Conservation (phyloP, 2,888 invertebrate genomes). For the Idaea biselata region DNA sequence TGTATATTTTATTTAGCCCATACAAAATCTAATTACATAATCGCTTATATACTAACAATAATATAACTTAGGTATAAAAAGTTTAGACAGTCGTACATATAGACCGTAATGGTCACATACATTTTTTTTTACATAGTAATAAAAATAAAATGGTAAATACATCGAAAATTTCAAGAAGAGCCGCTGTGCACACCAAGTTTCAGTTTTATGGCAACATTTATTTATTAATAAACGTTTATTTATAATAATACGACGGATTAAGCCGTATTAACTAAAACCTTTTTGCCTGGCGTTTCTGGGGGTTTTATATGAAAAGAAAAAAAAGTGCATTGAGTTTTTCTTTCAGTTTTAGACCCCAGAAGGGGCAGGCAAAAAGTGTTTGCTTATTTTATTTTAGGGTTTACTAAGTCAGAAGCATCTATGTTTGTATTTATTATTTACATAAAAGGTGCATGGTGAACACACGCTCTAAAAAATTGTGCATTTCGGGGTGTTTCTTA, state of each 20-base stretch:
- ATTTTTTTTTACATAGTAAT: conserved; percentile 29
- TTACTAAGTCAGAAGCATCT: not conserved
- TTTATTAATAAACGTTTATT: not conserved
- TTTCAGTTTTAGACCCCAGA: too few species aligned
- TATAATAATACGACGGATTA: not conserved
- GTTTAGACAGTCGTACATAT: conserved; percentile 57
- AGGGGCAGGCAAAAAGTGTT: not conserved
- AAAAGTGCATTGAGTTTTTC: not conserved
- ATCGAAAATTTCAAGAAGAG: conserved; percentile 52
- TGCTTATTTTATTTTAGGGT: not conserved
- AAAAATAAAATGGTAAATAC: conserved; percentile 56
- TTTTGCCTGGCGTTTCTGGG: not conserved
- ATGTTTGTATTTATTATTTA: not conserved
- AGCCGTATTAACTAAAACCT: not conserved
- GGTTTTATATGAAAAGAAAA: not conserved
- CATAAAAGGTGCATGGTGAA: not conserved
- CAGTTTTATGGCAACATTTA: not conserved
- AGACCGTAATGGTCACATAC: conserved; percentile 40
- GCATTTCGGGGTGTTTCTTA: conserved; percentile 50
- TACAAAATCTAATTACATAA: conserved; percentile 73
- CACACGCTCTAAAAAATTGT: conserved; percentile 37
- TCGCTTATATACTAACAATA: conserved; percentile 46
- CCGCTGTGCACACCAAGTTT: conserved; percentile 40
- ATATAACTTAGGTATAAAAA: conserved; percentile 25
- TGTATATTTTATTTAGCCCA: conserved; percentile 72